Evolutionary conservation across 1,140 invertebrate species (phyloP).

Genomic region (Globodera ellingtonae): DNA sequence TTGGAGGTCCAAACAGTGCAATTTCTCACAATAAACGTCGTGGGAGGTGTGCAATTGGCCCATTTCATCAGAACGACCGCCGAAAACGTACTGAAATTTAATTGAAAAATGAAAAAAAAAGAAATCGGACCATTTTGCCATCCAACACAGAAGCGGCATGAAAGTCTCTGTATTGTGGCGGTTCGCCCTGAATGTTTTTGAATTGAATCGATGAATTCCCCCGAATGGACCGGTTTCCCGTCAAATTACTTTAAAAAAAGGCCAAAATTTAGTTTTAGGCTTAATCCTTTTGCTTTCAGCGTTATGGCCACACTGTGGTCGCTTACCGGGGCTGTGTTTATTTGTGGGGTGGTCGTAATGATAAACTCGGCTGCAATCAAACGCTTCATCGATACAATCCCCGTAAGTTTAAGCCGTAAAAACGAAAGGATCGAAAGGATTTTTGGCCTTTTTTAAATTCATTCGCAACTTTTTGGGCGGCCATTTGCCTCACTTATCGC

Average conservation of each 20-base stretch:
- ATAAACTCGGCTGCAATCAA: constrained; percentile 76
- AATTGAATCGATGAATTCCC: too few species aligned
- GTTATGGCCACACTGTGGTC: constrained; percentile 86
- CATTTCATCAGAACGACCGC: constrained; percentile 75
- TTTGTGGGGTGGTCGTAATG: constrained; percentile 87
- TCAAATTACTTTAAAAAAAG: too few species aligned
- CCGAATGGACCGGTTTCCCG: too few species aligned
- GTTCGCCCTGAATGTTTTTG: constrained; percentile 65
- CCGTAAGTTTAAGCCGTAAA: constrained; percentile 61
- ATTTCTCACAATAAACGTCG: constrained; percentile 77
- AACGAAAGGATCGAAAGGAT: too few species aligned
- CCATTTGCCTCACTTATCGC: background rate
- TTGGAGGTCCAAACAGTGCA: constrained; percentile 77
- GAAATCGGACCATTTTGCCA: constrained; percentile 71
- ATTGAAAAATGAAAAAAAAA: too few species aligned
- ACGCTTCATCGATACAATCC: constrained; percentile 79
- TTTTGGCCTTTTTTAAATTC: too few species aligned
- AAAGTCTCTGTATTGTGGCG: constrained; percentile 80
- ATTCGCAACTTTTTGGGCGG: too few species aligned
- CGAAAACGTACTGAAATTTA: constrained; percentile 74
- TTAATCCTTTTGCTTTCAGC: constrained; percentile 65
- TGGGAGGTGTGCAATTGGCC: constrained; percentile 72
- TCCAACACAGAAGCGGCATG: constrained; percentile 79
- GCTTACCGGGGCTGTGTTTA: constrained; percentile 77
- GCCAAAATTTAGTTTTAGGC: too few species aligned